phyloP scores from a whole-genome alignment of 2,113 vertebrate species.

The Nannobrachium achirus region DNA sequence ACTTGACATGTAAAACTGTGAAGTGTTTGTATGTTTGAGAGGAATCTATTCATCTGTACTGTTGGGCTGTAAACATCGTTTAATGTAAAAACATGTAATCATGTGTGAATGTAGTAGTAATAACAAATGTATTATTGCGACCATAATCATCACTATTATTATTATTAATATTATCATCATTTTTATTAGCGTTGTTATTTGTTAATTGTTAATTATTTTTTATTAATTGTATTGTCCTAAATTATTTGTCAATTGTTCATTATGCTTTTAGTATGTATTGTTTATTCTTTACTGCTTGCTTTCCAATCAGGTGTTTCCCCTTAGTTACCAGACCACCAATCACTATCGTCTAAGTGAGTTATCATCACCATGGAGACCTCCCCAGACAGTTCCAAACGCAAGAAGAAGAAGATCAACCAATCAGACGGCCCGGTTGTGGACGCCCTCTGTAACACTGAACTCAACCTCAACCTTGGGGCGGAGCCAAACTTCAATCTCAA shows the following conservation, averaged over 20 bases:
- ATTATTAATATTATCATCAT: neutral
- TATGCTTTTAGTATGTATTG: neutral
- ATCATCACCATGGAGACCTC: slow-evolving; percentile 40
- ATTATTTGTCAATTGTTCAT: neutral
- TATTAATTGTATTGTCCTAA: no score
- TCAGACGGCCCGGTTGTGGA: slow-evolving; percentile 4
- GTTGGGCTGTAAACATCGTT: no score
- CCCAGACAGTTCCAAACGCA: neutral
- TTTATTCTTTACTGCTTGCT: neutral
- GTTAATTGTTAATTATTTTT: no score
- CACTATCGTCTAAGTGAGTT: no score
- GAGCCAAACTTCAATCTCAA: slow-evolving; percentile 65
- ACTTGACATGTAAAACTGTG: neutral
- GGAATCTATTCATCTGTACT: no score
- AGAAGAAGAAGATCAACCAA: slow-evolving; percentile 7
- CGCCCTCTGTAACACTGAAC: slow-evolving; percentile 7
- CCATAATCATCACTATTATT: no score
- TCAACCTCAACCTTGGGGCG: slow-evolving; percentile 17
- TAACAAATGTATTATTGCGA: no score
- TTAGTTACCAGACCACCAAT: no score
- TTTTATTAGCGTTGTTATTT: neutral
- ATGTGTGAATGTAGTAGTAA: no score
- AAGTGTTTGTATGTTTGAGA: neutral
- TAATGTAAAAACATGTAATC: no score
- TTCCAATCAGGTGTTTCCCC: slow-evolving; percentile 23